Evolutionary conservation across 2,113 vertebrate genomes (phyloP).

Genomic region (Zosterops borbonicus): DNA sequence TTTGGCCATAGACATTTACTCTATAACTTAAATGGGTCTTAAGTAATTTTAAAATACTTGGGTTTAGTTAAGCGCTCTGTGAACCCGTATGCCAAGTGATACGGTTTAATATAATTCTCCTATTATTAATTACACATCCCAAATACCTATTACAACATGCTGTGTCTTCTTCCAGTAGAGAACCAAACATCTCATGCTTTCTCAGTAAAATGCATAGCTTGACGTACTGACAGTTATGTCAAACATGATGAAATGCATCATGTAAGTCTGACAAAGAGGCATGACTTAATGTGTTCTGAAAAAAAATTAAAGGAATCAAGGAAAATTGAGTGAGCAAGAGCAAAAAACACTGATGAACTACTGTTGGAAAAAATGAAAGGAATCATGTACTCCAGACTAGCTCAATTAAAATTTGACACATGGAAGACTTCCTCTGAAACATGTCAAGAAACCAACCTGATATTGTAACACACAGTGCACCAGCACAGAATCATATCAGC

Average conservation of each 20-base stretch:
- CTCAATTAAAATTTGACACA: not conserved
- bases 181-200: slow-evolving; percentile 35
- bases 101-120: slow-evolving; percentile 3
- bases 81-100: slow-evolving; percentile 12
- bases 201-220: slow-evolving; percentile 38
- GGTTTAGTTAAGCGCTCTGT: slow-evolving; percentile 31
- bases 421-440: not conserved
- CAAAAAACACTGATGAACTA: not conserved
- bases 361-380: not conserved
- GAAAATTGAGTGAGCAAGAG: not conserved
- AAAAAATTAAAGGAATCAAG: not conserved
- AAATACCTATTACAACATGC: slow-evolving; percentile 27
- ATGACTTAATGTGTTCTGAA: not conserved
- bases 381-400: not conserved
- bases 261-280: slow-evolving; percentile 47
- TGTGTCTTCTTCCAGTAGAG: not conserved
- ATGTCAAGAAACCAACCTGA: not conserved
- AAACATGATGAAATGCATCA: slow-evolving; percentile 47
- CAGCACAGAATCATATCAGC: not conserved
- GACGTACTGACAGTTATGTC: slow-evolving; percentile 27
- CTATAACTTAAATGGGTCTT: not conserved
- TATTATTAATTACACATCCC: not conserved
- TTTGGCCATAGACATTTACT: not conserved
- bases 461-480: not conserved
- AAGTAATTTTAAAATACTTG: slow-evolving; percentile 17